phyloP scores from a whole-genome alignment of 2,113 vertebrate species.

The Amia ocellicauda region DNA sequence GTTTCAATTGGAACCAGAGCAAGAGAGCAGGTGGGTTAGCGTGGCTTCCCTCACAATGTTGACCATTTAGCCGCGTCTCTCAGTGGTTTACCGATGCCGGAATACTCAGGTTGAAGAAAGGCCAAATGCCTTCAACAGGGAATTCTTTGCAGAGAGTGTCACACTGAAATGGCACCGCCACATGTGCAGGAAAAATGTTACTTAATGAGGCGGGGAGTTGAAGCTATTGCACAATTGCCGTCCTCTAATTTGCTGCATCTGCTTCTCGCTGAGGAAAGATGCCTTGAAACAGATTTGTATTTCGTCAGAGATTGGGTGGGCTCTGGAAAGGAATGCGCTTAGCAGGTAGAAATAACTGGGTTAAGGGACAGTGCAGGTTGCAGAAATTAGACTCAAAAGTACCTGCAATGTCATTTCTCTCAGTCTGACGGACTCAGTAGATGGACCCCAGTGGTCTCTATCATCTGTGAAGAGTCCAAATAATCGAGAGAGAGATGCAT shows the following conservation, averaged over 20 bases:
- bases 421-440: too few relatives aligned
- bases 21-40: not conserved
- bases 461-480: too few relatives aligned
- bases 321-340: too few relatives aligned
- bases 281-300: not conserved
- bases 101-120: not conserved
- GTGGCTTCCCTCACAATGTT: too few relatives aligned
- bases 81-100: not conserved
- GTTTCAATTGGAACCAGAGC: conserved; percentile 12
- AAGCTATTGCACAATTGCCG: conserved; percentile 4
- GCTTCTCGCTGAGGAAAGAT: not conserved
- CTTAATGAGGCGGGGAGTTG: not conserved
- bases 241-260: conserved; percentile 17
- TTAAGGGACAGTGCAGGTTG: too few relatives aligned
- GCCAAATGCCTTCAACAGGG: not conserved
- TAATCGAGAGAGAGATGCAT: too few relatives aligned
- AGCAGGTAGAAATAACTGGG: too few relatives aligned
- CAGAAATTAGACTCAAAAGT: too few relatives aligned
- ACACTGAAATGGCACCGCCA: conserved; percentile 8
- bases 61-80: not conserved
- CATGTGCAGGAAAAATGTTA: conserved; percentile 8
- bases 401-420: too few relatives aligned
- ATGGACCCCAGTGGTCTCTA: too few relatives aligned
- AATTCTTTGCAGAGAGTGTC: conserved; percentile 6
- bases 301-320: too few relatives aligned